Base-by-base conservation (phyloP, 2,113 vertebrate genomes). In the Noturus placidus region DNA sequence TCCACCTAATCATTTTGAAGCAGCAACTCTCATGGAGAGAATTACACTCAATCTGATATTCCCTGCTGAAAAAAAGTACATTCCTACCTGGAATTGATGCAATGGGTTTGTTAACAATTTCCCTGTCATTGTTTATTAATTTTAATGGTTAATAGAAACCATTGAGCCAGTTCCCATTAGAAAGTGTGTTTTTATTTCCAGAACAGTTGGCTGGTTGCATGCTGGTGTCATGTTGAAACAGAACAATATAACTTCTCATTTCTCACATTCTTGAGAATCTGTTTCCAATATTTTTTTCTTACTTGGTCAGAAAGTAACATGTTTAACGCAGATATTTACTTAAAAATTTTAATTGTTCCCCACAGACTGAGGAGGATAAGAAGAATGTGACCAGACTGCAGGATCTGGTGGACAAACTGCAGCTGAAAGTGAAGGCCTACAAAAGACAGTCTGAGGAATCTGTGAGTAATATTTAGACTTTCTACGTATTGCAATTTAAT, bases 401-500 rank as follows among this genome's bases (percentile, higher is more conserved):
- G 89, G 95, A 96, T 91, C 93, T 96, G 85, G 96, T 96, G 86
- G 95, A 96, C 92, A 96, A 96, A 86, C 93, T 96, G 74, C 95
- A 96, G 89, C 86, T 96, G 59, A 96, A 96, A 93, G 92, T 96
- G 85, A 96, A 96, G 86, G 52, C 93, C 80, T 96, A 96, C 90
- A 96, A 96, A 91, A 91, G 95, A 83, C 95, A 95, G 86, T 70
- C 93, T 90, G 95, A 95, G 90, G 95, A 96, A 20, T 63, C 95
- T 88, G 95, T 96, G 67, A 95, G 95, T 96, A 80, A 17, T 76
- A 10, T 72, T 65, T 8, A 80, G 13, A 35, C 13, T 74, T 83
- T 83, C 6, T 9, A 46, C 35, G 11, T 74, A n/a, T 50, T 6
- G 20, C 33, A 74, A 22, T 42, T 54, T 84, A 72, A 38, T 81